Evolutionary conservation across 2,797 vertebrate species (phyloP).

Genomic region (Craterocephalus amniculus): DNA sequence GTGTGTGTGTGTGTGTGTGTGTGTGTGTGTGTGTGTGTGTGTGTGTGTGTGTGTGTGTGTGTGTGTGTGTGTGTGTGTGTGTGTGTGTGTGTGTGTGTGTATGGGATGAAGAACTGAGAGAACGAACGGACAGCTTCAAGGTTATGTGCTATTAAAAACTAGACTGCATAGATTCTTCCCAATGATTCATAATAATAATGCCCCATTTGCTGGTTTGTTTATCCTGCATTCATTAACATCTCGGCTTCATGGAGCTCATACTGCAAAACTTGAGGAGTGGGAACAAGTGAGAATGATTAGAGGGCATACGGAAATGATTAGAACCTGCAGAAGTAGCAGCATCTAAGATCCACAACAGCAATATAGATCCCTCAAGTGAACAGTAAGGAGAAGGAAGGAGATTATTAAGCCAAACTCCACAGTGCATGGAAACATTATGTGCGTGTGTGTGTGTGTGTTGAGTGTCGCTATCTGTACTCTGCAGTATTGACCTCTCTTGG

Average conservation of each 20-base stretch:
- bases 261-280: constrained; percentile 59
- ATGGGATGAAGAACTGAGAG: constrained; percentile 31
- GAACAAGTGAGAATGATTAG: constrained; percentile 64
- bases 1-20: constrained; percentile 12
- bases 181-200: constrained; percentile 77
- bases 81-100: constrained; percentile 10
- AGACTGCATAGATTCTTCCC: constrained; percentile 69
- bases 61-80: constrained; percentile 9
- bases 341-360: constrained; percentile 34
- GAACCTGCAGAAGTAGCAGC: constrained; percentile 55
- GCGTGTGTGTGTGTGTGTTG: constrained; percentile 4
- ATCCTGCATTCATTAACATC: constrained; percentile 72
- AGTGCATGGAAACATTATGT: neutral
- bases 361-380: constrained; percentile 30
- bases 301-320: constrained; percentile 73
- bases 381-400: constrained; percentile 31
- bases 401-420: constrained; percentile 24
- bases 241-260: constrained; percentile 55
- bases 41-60: constrained; percentile 8
- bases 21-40: constrained; percentile 15
- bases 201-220: constrained; percentile 68
- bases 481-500: constrained; percentile 49
- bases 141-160: constrained; percentile 72
- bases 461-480: constrained; percentile 32
- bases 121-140: constrained; percentile 68